These are phyloP conservation scores for Callopanchax toddi DNA, from an alignment of 2,113 vertebrate species.

Conservation along the genomic window DNA sequence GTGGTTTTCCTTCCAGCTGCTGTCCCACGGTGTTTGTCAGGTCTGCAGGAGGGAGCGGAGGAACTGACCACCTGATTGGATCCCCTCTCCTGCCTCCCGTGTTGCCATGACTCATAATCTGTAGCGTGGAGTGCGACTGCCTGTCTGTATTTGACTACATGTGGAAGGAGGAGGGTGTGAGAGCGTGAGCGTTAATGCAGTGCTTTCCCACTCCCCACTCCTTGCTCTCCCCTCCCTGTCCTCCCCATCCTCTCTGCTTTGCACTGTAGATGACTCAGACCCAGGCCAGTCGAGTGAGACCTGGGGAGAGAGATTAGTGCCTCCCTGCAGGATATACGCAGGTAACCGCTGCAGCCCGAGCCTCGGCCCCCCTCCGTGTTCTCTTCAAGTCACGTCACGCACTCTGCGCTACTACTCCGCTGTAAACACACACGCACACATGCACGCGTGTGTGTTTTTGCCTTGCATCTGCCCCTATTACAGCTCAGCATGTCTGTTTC, in stretches of 20 bases:
- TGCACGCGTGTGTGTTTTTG: constrained; percentile 62
- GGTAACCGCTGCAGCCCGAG: constrained; percentile 82
- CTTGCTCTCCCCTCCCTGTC: neutral
- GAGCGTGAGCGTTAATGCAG: constrained; percentile 75
- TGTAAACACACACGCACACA: constrained; percentile 56
- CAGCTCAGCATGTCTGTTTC: constrained; percentile 71
- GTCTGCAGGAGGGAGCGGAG: constrained; percentile 27
- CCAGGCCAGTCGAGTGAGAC: constrained; percentile 86
- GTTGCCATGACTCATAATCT: constrained; percentile 66
- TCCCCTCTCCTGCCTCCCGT: constrained; percentile 44
- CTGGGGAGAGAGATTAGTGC: constrained; percentile 87
- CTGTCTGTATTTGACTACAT: constrained; percentile 52
- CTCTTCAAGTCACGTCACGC: constrained; percentile 40
- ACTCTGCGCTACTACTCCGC: constrained; percentile 40
- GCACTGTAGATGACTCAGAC: constrained; percentile 91
- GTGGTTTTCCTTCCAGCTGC: constrained; percentile 21
- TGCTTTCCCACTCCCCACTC: constrained; percentile 74
- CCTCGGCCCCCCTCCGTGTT: constrained; percentile 39
- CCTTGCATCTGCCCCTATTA: constrained; percentile 55
- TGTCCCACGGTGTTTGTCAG: neutral
- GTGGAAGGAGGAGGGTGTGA: constrained; percentile 56
- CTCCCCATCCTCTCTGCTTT: constrained; percentile 82
- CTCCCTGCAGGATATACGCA: constrained; percentile 91
- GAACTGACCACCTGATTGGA: constrained; percentile 30
- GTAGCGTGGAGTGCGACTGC: constrained; percentile 56